These are phyloP conservation scores for Clarias magur DNA, from an alignment of 2,113 vertebrate genomes.

Conservation along the genomic window DNA sequence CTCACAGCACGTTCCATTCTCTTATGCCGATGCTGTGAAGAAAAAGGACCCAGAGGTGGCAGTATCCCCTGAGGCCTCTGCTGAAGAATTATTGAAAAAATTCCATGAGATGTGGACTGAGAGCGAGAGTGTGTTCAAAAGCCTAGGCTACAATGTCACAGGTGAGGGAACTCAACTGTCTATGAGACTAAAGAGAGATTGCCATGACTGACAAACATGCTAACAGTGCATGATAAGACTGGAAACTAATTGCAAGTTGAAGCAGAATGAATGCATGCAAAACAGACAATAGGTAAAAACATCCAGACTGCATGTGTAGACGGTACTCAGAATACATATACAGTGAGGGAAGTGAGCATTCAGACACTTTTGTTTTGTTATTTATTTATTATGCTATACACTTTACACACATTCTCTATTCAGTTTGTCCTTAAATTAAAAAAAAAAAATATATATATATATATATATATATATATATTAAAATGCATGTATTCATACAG, in stretches of 20 bases:
- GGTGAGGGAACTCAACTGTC: conserved; percentile 69
- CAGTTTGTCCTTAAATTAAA: no score
- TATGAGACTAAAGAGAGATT: conserved; percentile 70
- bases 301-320: background rate
- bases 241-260: conserved; percentile 44
- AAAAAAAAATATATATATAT: no score
- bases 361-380: no score
- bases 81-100: conserved; percentile 76
- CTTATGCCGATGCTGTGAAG: conserved; percentile 86
- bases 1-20: conserved; percentile 74
- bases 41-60: conserved; percentile 70
- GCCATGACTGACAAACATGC: conserved; percentile 76
- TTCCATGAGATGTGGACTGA: conserved; percentile 84
- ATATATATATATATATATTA: no score
- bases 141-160: conserved; percentile 74
- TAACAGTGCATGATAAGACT: conserved; percentile 64
- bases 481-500: no score
- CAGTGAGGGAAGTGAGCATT: no score
- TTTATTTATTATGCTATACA: no score
- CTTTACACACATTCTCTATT: no score
- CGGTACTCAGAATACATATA: background rate
- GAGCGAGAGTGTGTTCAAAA: conserved; percentile 81
- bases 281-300: background rate
- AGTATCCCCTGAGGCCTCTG: conserved; percentile 71
- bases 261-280: conserved; percentile 45